Evolutionary conservation across 2,797 vertebrate genomes (phyloP), one percentile per base, ranked within the genome.

Genomic region (Erpetoichthys calabaricus): DNA sequence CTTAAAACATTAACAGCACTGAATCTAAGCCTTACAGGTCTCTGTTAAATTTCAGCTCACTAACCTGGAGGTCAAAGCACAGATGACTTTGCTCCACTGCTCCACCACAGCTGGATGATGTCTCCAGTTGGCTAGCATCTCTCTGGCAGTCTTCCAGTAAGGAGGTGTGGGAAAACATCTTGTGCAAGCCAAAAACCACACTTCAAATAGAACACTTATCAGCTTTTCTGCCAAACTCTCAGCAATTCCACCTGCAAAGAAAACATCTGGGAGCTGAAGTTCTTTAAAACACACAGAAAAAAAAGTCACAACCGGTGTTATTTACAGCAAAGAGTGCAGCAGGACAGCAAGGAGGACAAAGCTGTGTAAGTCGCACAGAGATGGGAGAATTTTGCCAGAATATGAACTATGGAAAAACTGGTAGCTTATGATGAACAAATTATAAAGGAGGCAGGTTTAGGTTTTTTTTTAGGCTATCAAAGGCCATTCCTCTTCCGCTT

Each of bases 71-170:
- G 92, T 97, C 8, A 97, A 84, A 4, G 89, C 89, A 60, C 87
- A 85, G 58, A 88, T 87, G 62, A 88, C 89, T 66, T 89, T 87
- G 75, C 84, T 92, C 92, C 92, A 97, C 70, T 94, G 91, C 60
- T 92, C 87, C 58, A 95, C 91, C 46, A 92, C 92, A 1, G 85
- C 88, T 1, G 89, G 86, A 67, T 93, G 90, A 70, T 93, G 91
- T 69, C 90, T 80, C 90, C 92, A 95, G 74, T 91, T 89, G 63
- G 85, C 88, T 73, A 97, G 79, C 92, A 94, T 92, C 76, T 92
- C 91, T 74, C 87, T 89, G 72, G 88, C 89, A n/a, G 86, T 92
- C 73, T 90, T 89, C 92, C 92, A 97, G 56, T 94, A 88, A 0
- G 87, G 89, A 42, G 85, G 89, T 7, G 91, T 91, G 3, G 92